Percentiles rank a stretch among this genome's conserved stretches.
phyloP scores from a whole-genome alignment of 2,797 vertebrate species.

The Amniataba percoides region DNA sequence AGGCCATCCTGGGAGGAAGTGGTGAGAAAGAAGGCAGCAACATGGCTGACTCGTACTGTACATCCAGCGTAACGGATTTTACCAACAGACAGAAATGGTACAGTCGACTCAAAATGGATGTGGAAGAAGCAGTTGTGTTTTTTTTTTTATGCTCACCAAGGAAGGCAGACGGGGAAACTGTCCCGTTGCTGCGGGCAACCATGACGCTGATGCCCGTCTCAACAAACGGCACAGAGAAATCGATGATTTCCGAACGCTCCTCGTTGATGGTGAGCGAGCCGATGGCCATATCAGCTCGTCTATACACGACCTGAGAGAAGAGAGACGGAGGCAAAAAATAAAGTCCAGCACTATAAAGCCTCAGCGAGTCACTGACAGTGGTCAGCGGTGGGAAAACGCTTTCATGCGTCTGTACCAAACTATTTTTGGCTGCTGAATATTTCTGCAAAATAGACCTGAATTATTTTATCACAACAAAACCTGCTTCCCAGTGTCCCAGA shows the following conservation, averaged over 20 bases:
- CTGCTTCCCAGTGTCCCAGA: conserved; percentile 12
- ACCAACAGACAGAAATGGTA: neutral
- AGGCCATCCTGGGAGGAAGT: conserved; percentile 63
- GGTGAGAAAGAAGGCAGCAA: conserved; percentile 22
- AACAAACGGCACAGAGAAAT: conserved; percentile 98
- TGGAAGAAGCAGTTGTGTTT: conserved; percentile 13
- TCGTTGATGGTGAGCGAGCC: conserved; percentile 99
- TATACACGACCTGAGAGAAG: conserved; percentile 91
- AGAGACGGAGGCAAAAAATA: neutral
- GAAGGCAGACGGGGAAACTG: conserved; percentile 96
- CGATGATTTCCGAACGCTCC: conserved; percentile 96
- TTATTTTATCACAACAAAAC: conserved; percentile 29
- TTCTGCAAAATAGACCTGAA: conserved; percentile 15
- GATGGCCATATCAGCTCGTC: conserved; percentile 97
- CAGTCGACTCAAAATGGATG: conserved; percentile 18
- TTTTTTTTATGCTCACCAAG: conserved; percentile 86
- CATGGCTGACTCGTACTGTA: neutral
- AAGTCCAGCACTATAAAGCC: neutral
- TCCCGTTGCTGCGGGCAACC: conserved; percentile 97
- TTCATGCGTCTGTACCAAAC: neutral
- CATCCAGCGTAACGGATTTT: conserved; percentile 16
- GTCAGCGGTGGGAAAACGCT: neutral
- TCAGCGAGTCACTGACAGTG: neutral
- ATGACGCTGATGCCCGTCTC: conserved; percentile 99
- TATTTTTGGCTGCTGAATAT: conserved; percentile 9